Evolutionary conservation across 2,113 vertebrate species (phyloP).

Genomic region (Pomatostomus ruficeps): DNA sequence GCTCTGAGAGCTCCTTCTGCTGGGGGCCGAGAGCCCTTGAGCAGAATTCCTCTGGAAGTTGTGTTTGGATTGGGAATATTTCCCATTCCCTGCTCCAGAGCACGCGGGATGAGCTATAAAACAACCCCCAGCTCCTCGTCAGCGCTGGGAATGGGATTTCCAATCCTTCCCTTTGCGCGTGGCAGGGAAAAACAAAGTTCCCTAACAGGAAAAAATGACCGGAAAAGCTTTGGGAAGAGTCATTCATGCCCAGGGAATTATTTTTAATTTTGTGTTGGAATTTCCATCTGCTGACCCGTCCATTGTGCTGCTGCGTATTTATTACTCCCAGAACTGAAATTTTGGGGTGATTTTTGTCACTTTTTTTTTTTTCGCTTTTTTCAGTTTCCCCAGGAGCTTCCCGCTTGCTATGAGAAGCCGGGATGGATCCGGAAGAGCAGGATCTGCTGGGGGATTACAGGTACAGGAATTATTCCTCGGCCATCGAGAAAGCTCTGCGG

Average conservation of each 20-base stretch:
- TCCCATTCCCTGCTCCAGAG: background rate
- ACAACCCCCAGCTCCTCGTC: background rate
- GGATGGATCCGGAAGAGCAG: conserved; percentile 93
- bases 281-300: background rate
- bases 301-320: background rate
- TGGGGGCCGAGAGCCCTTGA: background rate
- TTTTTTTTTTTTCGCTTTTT: background rate
- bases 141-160: background rate
- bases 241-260: background rate
- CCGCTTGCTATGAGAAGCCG: conserved; percentile 68
- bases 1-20: background rate
- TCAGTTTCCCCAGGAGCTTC: background rate
- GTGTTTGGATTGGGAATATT: background rate
- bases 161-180: background rate
- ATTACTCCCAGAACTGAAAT: background rate
- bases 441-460: conserved; percentile 91
- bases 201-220: background rate
- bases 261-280: background rate
- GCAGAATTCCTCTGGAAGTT: background rate
- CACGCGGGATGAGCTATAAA: too few relatives aligned
- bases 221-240: background rate
- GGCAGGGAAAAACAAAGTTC: background rate
- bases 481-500: conserved; percentile 93
- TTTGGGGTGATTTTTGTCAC: background rate
- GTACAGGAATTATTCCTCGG: conserved; percentile 88